Percentiles rank a stretch among this genome's conserved stretches.
Evolutionary conservation across 2,888 invertebrate species (phyloP).

Genomic region (Campoletis raptor): DNA sequence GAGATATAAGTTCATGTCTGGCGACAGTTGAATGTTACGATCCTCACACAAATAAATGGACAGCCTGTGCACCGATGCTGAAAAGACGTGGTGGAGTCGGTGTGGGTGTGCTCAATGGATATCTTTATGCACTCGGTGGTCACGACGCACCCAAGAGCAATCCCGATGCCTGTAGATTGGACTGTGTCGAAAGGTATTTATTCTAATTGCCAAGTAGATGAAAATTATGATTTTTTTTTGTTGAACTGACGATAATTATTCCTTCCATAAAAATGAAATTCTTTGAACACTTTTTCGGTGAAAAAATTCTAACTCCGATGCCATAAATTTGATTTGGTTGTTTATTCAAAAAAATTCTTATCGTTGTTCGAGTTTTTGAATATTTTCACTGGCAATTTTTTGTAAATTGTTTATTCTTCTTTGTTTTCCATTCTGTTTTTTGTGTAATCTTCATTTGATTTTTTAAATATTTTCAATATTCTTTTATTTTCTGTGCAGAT

Average conservation of each 20-base stretch:
- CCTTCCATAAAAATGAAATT: too few species aligned
- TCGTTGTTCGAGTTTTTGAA: not conserved
- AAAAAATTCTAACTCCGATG: not conserved
- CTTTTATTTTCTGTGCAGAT: slow-evolving; percentile 82
- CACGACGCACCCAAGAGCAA: slow-evolving; percentile 97
- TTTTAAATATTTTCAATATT: slow-evolving; percentile 7
- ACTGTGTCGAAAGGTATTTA: slow-evolving; percentile 94
- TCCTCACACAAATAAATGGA: slow-evolving; percentile 93
- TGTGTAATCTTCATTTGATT: not conserved
- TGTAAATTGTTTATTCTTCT: not conserved
- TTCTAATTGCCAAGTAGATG: not conserved
- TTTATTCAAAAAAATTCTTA: too few species aligned
- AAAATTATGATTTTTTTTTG: not conserved
- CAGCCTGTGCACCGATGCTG: slow-evolving; percentile 94
- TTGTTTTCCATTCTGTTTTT: not conserved
- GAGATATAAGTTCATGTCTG: slow-evolving; percentile 96
- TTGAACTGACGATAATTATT: not conserved
- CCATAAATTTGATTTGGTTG: not conserved
- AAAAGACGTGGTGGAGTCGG: slow-evolving; percentile 95
- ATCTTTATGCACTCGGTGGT: slow-evolving; percentile 96
- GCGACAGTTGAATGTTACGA: slow-evolving; percentile 94
- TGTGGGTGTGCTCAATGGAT: slow-evolving; percentile 95
- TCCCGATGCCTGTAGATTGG: slow-evolving; percentile 92
- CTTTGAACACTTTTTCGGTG: too few species aligned
- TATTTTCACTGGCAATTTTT: not conserved